Base-by-base conservation (phyloP, 2,888 invertebrate species). In the Chromoteleia sp. region DNA sequence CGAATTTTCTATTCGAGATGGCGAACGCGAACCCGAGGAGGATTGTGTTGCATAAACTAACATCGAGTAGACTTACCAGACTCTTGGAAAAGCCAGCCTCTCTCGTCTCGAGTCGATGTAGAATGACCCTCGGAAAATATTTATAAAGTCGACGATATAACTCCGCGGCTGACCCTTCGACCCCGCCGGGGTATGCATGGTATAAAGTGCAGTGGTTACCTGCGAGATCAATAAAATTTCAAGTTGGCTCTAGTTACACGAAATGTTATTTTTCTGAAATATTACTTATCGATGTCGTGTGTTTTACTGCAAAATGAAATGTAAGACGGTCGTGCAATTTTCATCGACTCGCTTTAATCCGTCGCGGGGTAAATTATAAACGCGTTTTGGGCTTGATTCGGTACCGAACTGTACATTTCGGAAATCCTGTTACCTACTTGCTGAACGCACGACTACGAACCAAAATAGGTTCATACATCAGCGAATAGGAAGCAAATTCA, bases 201-300 rank as follows among this genome's bases (percentile, higher is more conserved):
- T 77, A 81, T 73, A 73, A 74, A 81, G 63, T 82, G 81, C 77
- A 74, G 70, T 74, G 65, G 54, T 79, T 73, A 75, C 81, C 70
- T 75, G 67, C 29, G 59, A 63, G 78, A 85, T 87, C 87, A 83
- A 87, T 86, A 86, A 85, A 87, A 86, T 86, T 87, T 84, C 84
- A 77, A 73, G 76, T 75, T 78, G 39, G 8, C 30, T 73, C 50
- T 48, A 33, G 48, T 45, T 43, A 52, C 33, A 59, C 33, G 45
- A 45, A 78, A 63, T 19, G 63, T 33, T 70, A 43, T 70, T 61
- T 63, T 77, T 56, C 56, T 54, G 48, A 39, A 54, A 59, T 48
- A 19, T 71, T 65, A 45, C 36, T 50, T 67, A 65, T 77, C 39
- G 15, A 56, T 50, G 48, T 56, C 29, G 67, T 19, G 21, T 15